Percentiles rank a stretch among this genome's conserved stretches.
These are phyloP conservation scores for Phortica okadai DNA, from an alignment of 2,888 invertebrate species.

Conservation along the genomic window DNA sequence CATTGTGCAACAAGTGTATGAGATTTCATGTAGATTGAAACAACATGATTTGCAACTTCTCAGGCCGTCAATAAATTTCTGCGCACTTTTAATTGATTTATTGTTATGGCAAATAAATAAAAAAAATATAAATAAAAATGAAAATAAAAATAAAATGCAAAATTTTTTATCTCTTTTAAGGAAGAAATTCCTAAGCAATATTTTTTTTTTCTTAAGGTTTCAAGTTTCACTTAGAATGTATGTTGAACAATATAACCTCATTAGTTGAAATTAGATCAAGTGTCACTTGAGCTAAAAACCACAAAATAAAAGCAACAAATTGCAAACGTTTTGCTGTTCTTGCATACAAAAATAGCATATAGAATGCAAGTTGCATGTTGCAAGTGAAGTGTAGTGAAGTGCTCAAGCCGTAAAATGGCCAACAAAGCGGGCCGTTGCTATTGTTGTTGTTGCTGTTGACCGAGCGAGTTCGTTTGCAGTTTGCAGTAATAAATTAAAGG, in stretches of 20 bases:
- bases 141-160: background rate
- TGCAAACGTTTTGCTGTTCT: slow-evolving; percentile 27
- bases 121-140: too few species aligned
- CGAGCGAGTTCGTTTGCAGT: slow-evolving; percentile 37
- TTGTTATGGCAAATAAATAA: slow-evolving; percentile 50
- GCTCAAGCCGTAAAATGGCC: too few species aligned
- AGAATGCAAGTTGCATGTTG: background rate
- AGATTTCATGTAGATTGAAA: slow-evolving; percentile 56
- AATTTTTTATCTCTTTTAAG: background rate
- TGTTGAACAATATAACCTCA: slow-evolving; percentile 19
- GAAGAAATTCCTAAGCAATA: background rate
- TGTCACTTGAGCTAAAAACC: slow-evolving; percentile 57
- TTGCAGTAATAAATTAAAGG: slow-evolving; percentile 67
- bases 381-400: background rate
- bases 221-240: background rate
- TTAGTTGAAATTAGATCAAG: slow-evolving; percentile 60
- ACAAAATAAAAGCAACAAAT: slow-evolving; percentile 40
- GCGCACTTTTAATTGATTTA: slow-evolving; percentile 62
- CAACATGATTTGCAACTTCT: slow-evolving; percentile 62
- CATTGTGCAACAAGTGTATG: slow-evolving; percentile 47
- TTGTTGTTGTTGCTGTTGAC: background rate
- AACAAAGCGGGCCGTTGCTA: background rate
- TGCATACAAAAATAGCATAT: background rate
- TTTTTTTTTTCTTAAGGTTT: background rate
- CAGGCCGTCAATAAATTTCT: slow-evolving; percentile 47